Evolutionary conservation across 1,140 invertebrate genomes (phyloP).

Genomic region (Phenacoccus solenopsis): DNA sequence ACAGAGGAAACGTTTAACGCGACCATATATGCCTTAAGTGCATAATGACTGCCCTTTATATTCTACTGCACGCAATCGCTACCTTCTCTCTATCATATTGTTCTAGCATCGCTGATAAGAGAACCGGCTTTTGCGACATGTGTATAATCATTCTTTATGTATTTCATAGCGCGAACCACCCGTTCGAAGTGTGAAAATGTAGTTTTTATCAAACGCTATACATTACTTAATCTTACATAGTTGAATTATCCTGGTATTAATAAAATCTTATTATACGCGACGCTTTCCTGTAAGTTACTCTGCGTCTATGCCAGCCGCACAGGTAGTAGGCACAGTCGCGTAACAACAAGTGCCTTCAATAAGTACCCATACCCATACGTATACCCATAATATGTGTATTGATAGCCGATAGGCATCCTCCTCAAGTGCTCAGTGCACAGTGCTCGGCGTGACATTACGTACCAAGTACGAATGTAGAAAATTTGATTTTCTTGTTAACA

Average conservation of each 20-base stretch:
- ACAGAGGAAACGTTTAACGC: background rate
- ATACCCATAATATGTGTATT: no score
- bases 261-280: background rate
- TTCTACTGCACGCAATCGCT: conserved; percentile 14
- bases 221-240: conserved; percentile 2
- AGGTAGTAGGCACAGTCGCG: no score
- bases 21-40: conserved; percentile 13
- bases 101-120: conserved; percentile 13
- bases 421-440: no score
- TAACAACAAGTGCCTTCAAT: no score
- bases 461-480: no score
- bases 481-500: no score
- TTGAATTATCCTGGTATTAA: background rate
- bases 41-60: conserved; percentile 17
- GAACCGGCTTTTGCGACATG: conserved; percentile 10
- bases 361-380: no score
- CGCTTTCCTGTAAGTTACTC: no score
- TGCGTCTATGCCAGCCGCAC: no score
- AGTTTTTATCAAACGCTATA: conserved; percentile 14
- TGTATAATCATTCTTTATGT: conserved; percentile 11
- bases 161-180: background rate
- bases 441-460: no score
- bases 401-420: no score
- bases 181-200: conserved; percentile 13
- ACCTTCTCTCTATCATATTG: conserved; percentile 15